Evolutionary conservation across 2,888 invertebrate species (phyloP).

Genomic region (Parascotia fuliginaria): DNA sequence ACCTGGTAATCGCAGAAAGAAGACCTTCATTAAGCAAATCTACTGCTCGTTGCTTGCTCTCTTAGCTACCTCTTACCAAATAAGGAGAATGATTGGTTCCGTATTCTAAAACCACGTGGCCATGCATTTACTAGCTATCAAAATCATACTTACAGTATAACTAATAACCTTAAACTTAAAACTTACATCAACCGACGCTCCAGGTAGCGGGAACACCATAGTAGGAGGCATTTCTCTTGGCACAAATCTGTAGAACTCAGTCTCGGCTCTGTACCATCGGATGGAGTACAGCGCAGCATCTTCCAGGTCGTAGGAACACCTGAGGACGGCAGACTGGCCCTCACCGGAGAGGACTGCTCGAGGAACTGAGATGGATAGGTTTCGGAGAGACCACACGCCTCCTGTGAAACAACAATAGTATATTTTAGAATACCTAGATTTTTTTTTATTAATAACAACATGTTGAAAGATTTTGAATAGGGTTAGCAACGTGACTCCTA

Average conservation of each 20-base stretch:
- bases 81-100: no score
- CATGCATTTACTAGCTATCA: no score
- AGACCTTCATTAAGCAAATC: no score
- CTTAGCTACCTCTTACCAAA: no score
- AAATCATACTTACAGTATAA: no score
- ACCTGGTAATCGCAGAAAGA: no score
- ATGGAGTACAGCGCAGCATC: conserved; percentile 88
- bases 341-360: conserved; percentile 84
- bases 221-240: conserved; percentile 90
- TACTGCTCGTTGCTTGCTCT: no score
- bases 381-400: conserved; percentile 78
- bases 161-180: background rate
- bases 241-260: conserved; percentile 91
- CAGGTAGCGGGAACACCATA: conserved; percentile 88
- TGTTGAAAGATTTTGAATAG: no score
- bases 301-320: conserved; percentile 86
- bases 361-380: conserved; percentile 81
- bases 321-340: conserved; percentile 78
- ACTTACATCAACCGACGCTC: conserved; percentile 91
- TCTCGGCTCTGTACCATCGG: conserved; percentile 89
- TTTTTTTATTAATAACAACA: no score
- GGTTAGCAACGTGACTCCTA: no score
- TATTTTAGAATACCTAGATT: background rate
- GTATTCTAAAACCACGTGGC: no score
- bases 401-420: conserved; percentile 51